Conservation (phyloP, 2,113 vertebrate species). For the Mobula birostris region DNA sequence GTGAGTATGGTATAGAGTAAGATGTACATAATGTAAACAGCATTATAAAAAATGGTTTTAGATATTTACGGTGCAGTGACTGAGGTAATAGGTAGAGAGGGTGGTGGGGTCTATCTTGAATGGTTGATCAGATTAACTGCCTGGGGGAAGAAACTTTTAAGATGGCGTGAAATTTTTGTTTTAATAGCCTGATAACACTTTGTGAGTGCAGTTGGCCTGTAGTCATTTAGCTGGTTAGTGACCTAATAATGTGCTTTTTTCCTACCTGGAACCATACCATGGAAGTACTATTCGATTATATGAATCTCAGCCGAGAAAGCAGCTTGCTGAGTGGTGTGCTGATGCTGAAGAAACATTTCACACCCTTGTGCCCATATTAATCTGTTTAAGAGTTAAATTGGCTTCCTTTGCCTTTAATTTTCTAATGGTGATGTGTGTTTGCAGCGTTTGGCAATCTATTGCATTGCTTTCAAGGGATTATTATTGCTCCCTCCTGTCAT, state of each 20-base stretch:
- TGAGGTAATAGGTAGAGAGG: no score
- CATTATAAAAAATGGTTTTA: no score
- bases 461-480: not conserved
- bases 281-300: not conserved
- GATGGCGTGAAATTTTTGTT: no score
- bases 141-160: no score
- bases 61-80: no score
- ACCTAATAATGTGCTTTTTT: not conserved
- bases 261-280: not conserved
- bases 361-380: constrained; percentile 36
- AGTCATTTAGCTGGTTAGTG: not conserved
- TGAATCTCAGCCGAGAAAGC: not conserved
- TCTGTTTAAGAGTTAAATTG: constrained; percentile 40
- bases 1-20: no score
- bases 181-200: no score
- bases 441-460: constrained; percentile 1
- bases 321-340: not conserved
- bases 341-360: not conserved
- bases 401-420: constrained; percentile 28
- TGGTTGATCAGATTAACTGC: no score
- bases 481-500: not conserved
- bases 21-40: no score
- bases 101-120: no score
- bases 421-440: constrained; percentile 39
- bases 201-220: no score